A percentile compares a stretch with the other conserved stretches of the same genome.
Evolutionary conservation across 35 echinoderm and acorn worm genomes (phyloP).

Genomic region (Apostichopus parvimensis): DNA sequence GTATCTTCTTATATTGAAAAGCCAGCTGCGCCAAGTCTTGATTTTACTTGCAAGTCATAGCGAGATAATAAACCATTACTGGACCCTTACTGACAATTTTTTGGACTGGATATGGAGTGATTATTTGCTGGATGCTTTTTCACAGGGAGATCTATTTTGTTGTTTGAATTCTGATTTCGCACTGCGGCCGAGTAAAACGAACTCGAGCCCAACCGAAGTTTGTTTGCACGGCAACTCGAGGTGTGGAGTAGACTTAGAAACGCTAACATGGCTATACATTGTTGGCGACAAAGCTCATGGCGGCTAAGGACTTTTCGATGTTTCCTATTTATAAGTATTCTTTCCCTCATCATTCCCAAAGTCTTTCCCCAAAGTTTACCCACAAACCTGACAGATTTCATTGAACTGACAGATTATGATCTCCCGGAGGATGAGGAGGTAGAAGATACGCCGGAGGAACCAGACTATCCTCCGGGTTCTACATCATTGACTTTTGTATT

Average conservation of each 20-base stretch:
- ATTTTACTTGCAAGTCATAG: too few relatives aligned
- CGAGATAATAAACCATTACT: too few relatives aligned
- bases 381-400: slow-evolving; percentile 51
- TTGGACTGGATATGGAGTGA: neutral
- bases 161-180: too few relatives aligned
- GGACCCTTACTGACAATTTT: neutral
- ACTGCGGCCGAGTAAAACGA: too few relatives aligned
- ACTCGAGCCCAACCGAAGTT: too few relatives aligned
- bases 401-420: slow-evolving; percentile 29
- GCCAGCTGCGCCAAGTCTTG: too few relatives aligned
- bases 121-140: neutral
- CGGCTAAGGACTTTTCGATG: slow-evolving; percentile 12
- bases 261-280: slow-evolving; percentile 21
- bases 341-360: slow-evolving; percentile 54
- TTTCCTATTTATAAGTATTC: slow-evolving; percentile 55
- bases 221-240: too few relatives aligned
- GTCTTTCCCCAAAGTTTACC: slow-evolving; percentile 53
- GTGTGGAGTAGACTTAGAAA: too few relatives aligned
- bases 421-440: slow-evolving; percentile 15
- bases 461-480: slow-evolving; percentile 36
- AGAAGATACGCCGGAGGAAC: slow-evolving; percentile 6
- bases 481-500: slow-evolving; percentile 97
- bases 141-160: too few relatives aligned
- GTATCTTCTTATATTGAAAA: too few relatives aligned
- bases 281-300: slow-evolving; percentile 40